Evolutionary conservation across 2,113 vertebrate genomes (phyloP).

Genomic region (Corythornis madagascariensis): DNA sequence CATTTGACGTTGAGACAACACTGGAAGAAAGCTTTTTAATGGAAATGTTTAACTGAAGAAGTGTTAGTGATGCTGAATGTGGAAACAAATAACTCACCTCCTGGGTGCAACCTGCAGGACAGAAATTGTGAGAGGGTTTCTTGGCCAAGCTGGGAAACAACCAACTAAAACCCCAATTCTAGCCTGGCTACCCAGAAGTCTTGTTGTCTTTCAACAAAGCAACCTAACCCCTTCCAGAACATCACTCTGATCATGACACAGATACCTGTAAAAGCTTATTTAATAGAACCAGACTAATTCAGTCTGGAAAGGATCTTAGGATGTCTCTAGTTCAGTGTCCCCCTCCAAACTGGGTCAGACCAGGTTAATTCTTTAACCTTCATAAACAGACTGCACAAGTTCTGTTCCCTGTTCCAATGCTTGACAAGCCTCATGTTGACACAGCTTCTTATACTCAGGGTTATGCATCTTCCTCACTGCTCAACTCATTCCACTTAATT

Average conservation of each 20-base stretch:
- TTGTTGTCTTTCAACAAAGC: background rate
- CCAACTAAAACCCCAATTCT: background rate
- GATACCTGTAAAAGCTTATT: background rate
- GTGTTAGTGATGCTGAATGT: background rate
- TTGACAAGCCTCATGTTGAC: background rate
- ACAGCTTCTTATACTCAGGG: background rate
- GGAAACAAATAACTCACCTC: background rate
- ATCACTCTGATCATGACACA: background rate
- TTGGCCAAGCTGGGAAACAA: background rate
- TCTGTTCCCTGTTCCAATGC: background rate
- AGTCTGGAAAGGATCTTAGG: background rate
- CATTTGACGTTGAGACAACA: background rate
- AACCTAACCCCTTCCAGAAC: background rate
- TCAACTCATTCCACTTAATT: background rate
- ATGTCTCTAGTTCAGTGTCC: background rate
- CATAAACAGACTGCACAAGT: background rate
- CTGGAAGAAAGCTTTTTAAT: conserved; percentile 16
- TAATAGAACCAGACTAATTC: background rate
- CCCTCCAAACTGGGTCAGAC: background rate
- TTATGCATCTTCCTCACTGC: background rate
- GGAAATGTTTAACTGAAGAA: background rate
- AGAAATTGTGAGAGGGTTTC: background rate
- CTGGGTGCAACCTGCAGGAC: background rate
- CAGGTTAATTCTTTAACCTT: background rate
- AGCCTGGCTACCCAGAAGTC: background rate